Conservation (phyloP, 2,797 vertebrate genomes). For the Cheirogaleus major region DNA sequence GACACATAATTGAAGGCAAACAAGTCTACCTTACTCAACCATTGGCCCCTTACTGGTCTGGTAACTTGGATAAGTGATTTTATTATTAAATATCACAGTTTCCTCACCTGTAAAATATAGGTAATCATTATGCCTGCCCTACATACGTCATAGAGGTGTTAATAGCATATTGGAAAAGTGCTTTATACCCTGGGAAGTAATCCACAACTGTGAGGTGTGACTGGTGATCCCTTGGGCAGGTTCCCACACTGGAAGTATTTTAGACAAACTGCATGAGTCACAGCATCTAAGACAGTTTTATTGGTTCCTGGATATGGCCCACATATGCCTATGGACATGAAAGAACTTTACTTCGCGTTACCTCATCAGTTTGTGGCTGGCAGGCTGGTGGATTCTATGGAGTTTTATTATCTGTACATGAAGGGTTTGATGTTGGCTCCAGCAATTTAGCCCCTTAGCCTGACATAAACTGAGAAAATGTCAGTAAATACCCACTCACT, state of each 20-base stretch:
- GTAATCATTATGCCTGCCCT: background rate
- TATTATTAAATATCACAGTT: background rate
- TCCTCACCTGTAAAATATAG: background rate
- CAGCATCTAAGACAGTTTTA: background rate
- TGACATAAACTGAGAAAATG: background rate
- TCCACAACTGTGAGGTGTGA: background rate
- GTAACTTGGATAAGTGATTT: background rate
- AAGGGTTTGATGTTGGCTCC: conserved; percentile 11
- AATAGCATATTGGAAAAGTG: background rate
- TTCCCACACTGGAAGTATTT: conserved; percentile 6
- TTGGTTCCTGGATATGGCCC: conserved; percentile 11
- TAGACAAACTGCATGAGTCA: conserved; percentile 51
- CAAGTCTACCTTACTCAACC: background rate
- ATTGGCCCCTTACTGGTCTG: background rate
- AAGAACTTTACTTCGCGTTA: conserved; percentile 24
- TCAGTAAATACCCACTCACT: background rate
- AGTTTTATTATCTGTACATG: background rate
- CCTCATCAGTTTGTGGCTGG: background rate
- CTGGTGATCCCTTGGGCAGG: background rate
- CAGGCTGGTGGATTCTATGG: background rate
- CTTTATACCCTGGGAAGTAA: background rate
- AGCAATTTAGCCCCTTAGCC: background rate
- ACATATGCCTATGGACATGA: conserved; percentile 3
- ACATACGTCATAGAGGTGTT: background rate
- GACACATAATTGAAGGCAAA: background rate